phyloP scores from a whole-genome alignment of 2,888 invertebrate species.

The Lepidocyrtinus sp. region DNA sequence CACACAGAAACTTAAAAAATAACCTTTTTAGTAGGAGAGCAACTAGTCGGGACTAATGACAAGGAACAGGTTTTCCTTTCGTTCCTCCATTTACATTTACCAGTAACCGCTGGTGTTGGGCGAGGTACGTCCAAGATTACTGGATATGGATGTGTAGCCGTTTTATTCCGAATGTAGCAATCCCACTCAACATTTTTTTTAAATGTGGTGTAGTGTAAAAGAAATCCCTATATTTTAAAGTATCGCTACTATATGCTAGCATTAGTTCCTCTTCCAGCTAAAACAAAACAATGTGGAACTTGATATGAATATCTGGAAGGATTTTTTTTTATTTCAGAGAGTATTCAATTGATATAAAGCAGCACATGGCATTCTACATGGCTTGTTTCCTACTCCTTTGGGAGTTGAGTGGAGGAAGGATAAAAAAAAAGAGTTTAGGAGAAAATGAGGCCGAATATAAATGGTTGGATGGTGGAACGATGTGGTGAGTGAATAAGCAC shows the following conservation, averaged over 20 bases:
- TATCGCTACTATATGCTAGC: too few species aligned
- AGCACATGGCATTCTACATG: too few species aligned
- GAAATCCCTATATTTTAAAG: constrained; percentile 8
- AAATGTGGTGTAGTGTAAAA: too few species aligned
- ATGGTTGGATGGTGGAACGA: constrained; percentile 7
- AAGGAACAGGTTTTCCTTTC: constrained; percentile 19
- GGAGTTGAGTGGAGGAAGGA: constrained; percentile 43
- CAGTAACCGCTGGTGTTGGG: constrained; percentile 17
- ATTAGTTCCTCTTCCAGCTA: too few species aligned
- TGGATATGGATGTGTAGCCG: background rate
- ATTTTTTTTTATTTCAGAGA: background rate
- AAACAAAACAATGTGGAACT: constrained; percentile 14
- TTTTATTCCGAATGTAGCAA: constrained; percentile 1
- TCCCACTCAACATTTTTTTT: background rate
- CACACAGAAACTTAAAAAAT: too few species aligned
- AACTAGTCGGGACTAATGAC: constrained; percentile 9
- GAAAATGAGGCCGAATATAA: constrained; percentile 50
- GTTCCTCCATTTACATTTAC: background rate
- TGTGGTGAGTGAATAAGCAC: constrained; percentile 38
- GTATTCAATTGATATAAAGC: background rate
- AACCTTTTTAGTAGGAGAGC: too few species aligned
- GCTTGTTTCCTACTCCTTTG: too few species aligned
- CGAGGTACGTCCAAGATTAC: constrained; percentile 44
- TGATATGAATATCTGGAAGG: constrained; percentile 19
- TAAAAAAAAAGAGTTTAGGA: constrained; percentile 8